Evolutionary conservation across 37 sponge, comb jelly and placozoan species (phyloP).

Genomic region (Chondrilla cf. caribensis): DNA sequence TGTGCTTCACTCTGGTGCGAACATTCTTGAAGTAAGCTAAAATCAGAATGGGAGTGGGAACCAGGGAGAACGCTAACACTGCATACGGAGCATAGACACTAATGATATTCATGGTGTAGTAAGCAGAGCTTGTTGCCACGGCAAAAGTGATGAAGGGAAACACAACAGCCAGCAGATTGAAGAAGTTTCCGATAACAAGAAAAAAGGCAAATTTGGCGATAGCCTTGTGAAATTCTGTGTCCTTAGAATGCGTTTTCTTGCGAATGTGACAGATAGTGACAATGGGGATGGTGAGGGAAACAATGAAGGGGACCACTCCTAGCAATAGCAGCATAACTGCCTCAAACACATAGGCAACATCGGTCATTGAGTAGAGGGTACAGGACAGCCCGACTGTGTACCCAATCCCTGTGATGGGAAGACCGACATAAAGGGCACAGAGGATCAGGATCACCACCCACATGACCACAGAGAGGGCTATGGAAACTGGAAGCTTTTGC

Average conservation of each 20-base stretch:
- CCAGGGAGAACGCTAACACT: not conserved
- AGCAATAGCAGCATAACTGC: not conserved
- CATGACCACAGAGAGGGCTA: not conserved
- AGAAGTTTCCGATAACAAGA: not conserved
- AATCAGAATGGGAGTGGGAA: not conserved
- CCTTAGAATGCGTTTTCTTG: not conserved
- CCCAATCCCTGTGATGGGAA: not conserved
- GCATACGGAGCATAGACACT: not conserved
- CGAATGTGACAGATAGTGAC: not conserved
- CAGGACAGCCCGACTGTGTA: not conserved
- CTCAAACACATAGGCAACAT: not conserved
- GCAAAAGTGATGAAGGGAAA: not conserved
- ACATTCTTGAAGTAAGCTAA: not conserved
- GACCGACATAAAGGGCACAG: not conserved
- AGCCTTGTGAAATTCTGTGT: not conserved
- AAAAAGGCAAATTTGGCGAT: not conserved
- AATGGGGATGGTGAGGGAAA: not conserved
- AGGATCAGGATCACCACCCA: not conserved
- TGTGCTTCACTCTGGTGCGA: not conserved
- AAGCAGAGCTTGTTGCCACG: not conserved
- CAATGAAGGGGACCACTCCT: not conserved
- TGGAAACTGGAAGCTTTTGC: too few species aligned
- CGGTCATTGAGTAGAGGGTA: not conserved
- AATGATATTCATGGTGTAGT: not conserved
- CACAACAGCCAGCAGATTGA: not conserved